Base-by-base conservation (phyloP, 2,888 invertebrate genomes). In the Bimastos eiseni region DNA sequence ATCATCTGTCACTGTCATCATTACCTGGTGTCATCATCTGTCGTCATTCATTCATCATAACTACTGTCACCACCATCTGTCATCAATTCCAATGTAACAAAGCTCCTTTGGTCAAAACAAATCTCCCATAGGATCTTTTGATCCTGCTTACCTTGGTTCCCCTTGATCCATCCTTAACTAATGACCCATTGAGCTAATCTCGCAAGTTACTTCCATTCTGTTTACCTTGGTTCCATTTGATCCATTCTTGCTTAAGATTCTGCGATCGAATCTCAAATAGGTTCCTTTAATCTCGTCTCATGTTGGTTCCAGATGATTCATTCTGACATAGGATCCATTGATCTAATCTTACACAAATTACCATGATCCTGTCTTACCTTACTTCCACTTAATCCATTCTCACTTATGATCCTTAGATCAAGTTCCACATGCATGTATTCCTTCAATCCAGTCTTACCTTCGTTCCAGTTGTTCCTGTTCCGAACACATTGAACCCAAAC, bases 1-100 rank as follows among this genome's bases (percentile, higher is more conserved):
- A 83, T 8, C 83, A 83, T 83, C n/a, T 33, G 34, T 83, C 13
- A 83, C 13, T 15, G 6, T 38, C 5, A 83, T 33, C 83, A n/a
- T n/a, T n/a, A n/a, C n/a, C 41, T 11, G 41, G 41, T 2, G 2
- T 17, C 2, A 84, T 34, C 84, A 13, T 84, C 6, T 34, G 36
- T 84, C 86, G n/a, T 86, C 86, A 86, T 86, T n/a, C n/a, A n/a
- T n/a, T n/a, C 86, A 86, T 86, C 86, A 86, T 36, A 4, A 86
- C 17, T 8, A 86, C 6, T 86, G 24, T 24, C 15, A 49, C 49
- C 49, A 49, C 24, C 21, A 49, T 13, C 49, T 41, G 41, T 41
- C 6, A 41, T 15, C 41, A 41, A 6, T 15, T 41, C 41, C 41
- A 15, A 41, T 41, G 15, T 11, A 41, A 41, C 6, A 41, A 41